Evolutionary conservation across 2,797 vertebrate genomes (phyloP), one percentile per base, ranked within the genome.

Genomic region (Danio albolineatus): DNA sequence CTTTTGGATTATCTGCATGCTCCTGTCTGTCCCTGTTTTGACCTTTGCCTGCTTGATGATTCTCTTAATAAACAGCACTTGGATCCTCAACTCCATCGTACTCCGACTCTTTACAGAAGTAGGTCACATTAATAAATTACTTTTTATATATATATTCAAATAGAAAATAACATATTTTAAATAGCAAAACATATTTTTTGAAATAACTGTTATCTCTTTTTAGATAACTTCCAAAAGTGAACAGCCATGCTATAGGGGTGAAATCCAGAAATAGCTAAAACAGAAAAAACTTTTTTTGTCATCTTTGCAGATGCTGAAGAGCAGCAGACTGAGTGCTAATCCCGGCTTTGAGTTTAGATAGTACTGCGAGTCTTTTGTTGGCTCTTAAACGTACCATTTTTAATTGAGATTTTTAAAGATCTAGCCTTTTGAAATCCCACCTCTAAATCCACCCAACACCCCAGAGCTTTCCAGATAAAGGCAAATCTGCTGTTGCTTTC

Each of bases 361-460:
- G 75, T 73, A 53, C 84, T 76, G 76, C 75, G 79, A 69, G 71
- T 84, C 66, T 78, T 79, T 88, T 81, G 59, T 84, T 66, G n/a
- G 39, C 79, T 82, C 48, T 81, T 69, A 82, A 66, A 51, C 14
- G 28, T 51, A 57, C 43, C 69, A 77, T 82, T 89, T n/a, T 89
- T 88, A 87, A 90, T 89, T 84, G 85, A 86, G 83, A 84, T 84
- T 85, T 69, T 85, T 80, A 75, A 84, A 83, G 71, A 87, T 73
- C 16, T 69, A 80, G 83, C 77, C 82, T 76, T 48, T 84, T n/a
- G 84, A 90, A 90, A 88, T 88, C 85, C 84, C 9, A 21, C 21
- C 28, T 53, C 41, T 81, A 87, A 87, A 73, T 76, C 83, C 77
- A 16, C 13, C 3, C 72, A 70, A 79, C 53, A 14, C 0, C 65